These are phyloP conservation scores for Dendrolimus punctatus DNA, from an alignment of 1,140 invertebrate species.

Conservation along the genomic window DNA sequence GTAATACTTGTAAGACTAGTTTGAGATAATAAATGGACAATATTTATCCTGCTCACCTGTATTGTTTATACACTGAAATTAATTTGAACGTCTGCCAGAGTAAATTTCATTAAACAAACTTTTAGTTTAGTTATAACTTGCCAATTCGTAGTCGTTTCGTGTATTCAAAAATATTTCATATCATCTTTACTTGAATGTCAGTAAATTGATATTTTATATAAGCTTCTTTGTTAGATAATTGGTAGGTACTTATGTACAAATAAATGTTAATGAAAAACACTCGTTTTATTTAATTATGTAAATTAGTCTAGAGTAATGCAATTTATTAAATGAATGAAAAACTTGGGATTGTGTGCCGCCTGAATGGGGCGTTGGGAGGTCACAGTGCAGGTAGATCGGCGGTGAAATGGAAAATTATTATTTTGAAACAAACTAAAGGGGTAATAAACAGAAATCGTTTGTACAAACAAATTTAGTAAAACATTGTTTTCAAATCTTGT, in stretches of 20 bases:
- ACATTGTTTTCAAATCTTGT: too few species aligned
- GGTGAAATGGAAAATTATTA: too few species aligned
- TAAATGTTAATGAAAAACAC: constrained; percentile 46
- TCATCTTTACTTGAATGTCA: constrained; percentile 11
- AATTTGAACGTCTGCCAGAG: too few species aligned
- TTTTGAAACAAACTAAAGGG: too few species aligned
- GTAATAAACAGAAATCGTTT: too few species aligned
- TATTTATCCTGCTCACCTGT: too few species aligned
- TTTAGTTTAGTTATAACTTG: background rate
- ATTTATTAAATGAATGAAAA: constrained; percentile 16
- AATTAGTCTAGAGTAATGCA: constrained; percentile 10
- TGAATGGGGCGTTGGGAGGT: too few species aligned
- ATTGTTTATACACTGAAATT: too few species aligned
- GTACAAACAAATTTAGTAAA: too few species aligned
- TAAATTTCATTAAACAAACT: background rate
- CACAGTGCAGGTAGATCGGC: too few species aligned
- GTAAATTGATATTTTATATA: constrained; percentile 40
- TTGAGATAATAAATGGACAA: too few species aligned
- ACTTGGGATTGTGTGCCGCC: constrained; percentile 12
- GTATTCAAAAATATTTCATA: constrained; percentile 4
- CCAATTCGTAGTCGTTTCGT: background rate
- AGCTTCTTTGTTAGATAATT: constrained; percentile 39
- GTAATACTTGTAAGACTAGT: too few species aligned
- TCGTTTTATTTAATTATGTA: constrained; percentile 12
- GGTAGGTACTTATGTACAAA: constrained; percentile 47